Conservation (phyloP, 1,140 invertebrate genomes). For the Myzus persicae region DNA sequence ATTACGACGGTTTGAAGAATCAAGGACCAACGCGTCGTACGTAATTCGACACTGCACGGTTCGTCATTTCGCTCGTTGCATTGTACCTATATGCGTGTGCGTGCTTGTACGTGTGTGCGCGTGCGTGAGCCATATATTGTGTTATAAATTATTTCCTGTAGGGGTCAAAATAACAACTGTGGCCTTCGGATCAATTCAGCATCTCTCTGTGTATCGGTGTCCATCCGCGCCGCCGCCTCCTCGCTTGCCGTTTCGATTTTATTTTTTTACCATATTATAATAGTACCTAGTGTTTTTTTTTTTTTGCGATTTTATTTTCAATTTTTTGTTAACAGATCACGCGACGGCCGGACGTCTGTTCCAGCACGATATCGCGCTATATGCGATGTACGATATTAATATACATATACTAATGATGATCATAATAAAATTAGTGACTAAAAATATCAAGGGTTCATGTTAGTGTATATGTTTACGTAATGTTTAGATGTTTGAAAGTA, state of each 20-base stretch:
- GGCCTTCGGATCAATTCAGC: constrained; percentile 47
- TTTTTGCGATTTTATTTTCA: background rate
- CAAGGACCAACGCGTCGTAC: constrained; percentile 38
- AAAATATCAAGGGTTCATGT: too few relatives aligned
- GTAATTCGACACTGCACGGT: constrained; percentile 49
- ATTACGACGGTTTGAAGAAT: background rate
- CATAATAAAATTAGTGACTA: too few relatives aligned
- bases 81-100: background rate
- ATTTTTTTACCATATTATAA: background rate
- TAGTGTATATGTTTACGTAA: too few relatives aligned
- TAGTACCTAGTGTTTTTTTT: background rate
- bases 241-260: background rate
- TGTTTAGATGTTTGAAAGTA: too few relatives aligned
- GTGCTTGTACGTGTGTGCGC: background rate
- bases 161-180: constrained; percentile 51
- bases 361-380: too few relatives aligned
- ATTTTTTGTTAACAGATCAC: too few relatives aligned
- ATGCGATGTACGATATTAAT: too few relatives aligned
- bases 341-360: too few relatives aligned
- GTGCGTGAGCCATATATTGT: background rate
- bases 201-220: constrained; percentile 16
- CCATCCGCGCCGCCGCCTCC: background rate
- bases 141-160: constrained; percentile 55
- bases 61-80: constrained; percentile 32
- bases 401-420: too few relatives aligned